A percentile compares a stretch with the other conserved stretches of the same genome.
Conservation (phyloP, 2,797 vertebrate species). For the Bovichtus variegatus region DNA sequence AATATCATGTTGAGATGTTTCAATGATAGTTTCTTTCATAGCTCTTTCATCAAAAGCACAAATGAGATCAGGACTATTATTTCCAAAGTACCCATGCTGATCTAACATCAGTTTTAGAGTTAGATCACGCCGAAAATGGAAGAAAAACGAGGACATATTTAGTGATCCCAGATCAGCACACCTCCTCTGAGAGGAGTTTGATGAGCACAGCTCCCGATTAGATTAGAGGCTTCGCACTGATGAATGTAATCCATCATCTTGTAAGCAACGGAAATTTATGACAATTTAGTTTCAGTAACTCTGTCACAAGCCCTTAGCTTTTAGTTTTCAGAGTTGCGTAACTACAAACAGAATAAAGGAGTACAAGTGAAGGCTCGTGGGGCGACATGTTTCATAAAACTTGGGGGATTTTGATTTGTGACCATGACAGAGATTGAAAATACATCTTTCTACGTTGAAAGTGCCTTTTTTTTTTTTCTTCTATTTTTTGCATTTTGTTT, state of each 20-base stretch:
- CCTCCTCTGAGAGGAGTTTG: slow-evolving; percentile 76
- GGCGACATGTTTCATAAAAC: slow-evolving; percentile 63
- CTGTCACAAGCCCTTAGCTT: slow-evolving; percentile 73
- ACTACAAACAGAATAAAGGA: slow-evolving; percentile 76
- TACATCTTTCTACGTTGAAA: slow-evolving; percentile 57
- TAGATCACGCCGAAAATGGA: slow-evolving; percentile 67
- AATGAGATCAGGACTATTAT: slow-evolving; percentile 68
- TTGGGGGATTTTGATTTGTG: slow-evolving; percentile 77
- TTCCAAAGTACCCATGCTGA: slow-evolving; percentile 71
- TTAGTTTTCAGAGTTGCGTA: slow-evolving; percentile 61
- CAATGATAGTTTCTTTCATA: slow-evolving; percentile 36
- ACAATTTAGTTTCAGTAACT: slow-evolving; percentile 75
- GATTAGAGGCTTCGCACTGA: slow-evolving; percentile 75
- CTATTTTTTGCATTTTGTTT: slow-evolving; percentile 61
- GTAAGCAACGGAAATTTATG: slow-evolving; percentile 74
- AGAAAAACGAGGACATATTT: slow-evolving; percentile 73
- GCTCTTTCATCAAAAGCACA: slow-evolving; percentile 58
- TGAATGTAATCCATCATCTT: slow-evolving; percentile 82
- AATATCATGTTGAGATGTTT: slow-evolving; percentile 18
- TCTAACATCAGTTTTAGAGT: slow-evolving; percentile 68
- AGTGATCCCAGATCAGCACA: slow-evolving; percentile 73
- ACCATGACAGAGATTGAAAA: slow-evolving; percentile 78
- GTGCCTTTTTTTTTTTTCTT: slow-evolving; percentile 37
- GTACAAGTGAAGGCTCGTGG: slow-evolving; percentile 68
- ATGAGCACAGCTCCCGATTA: slow-evolving; percentile 75